These are phyloP conservation scores for Eleutherodactylus coqui DNA, from an alignment of 2,797 vertebrate species.

Conservation along the genomic window DNA sequence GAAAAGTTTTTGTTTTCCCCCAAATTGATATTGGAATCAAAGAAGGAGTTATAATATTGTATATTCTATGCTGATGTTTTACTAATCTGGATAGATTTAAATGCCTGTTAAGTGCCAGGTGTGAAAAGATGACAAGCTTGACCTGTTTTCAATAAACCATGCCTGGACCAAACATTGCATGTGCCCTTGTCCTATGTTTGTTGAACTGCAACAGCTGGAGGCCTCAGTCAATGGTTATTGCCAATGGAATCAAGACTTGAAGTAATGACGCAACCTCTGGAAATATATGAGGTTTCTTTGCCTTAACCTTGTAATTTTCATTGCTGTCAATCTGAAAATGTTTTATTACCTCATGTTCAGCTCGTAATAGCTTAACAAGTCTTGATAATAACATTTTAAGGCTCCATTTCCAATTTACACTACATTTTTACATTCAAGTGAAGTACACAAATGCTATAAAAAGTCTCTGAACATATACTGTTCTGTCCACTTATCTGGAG, in stretches of 20 bases:
- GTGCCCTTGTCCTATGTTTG: slow-evolving; percentile 43
- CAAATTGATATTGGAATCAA: slow-evolving; percentile 45
- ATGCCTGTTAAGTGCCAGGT: slow-evolving; percentile 92
- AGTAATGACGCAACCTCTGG: neutral
- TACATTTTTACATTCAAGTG: neutral
- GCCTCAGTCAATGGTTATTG: neutral
- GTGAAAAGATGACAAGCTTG: slow-evolving; percentile 92
- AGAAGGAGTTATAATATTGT: slow-evolving; percentile 90
- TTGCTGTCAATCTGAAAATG: neutral
- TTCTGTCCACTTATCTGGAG: neutral
- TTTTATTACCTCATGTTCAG: neutral
- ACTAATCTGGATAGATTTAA: slow-evolving; percentile 92
- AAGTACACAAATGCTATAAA: neutral
- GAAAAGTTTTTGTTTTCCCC: slow-evolving; percentile 31
- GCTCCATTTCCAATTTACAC: neutral
- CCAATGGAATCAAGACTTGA: neutral
- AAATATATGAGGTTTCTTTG: neutral
- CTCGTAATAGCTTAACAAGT: no score
- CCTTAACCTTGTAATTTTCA: neutral
- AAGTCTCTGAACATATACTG: neutral
- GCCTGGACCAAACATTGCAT: slow-evolving; percentile 83
- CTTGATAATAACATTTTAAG: no score
- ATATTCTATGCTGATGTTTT: slow-evolving; percentile 86
- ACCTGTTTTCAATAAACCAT: slow-evolving; percentile 99
- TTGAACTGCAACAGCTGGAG: neutral